Evolutionary conservation across 1,140 invertebrate genomes (phyloP), one percentile per base, ranked within the genome.

Genomic region (Drosophila pandora): DNA sequence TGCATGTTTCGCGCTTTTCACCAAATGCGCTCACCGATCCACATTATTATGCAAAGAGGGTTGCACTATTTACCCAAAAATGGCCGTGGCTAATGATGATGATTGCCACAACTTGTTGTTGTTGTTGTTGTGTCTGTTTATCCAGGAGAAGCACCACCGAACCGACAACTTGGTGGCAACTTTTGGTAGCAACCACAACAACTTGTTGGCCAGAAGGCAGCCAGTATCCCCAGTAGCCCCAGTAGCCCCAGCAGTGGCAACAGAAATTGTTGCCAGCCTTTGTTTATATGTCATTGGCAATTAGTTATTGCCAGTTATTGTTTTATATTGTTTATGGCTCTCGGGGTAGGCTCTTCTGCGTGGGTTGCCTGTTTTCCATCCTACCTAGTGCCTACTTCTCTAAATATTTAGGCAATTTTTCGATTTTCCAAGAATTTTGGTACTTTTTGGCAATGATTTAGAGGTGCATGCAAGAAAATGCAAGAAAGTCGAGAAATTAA

Each of bases 41-140:
- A 89, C 83, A 88, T 88, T 88, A 88, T 88, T 88, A 88, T 88
- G 84, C 83, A 88, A 88, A 88, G 83, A 88, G 83, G 83, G 84
- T 89, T 88, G 83, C 83, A 88, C 83, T 88, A 88, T 89, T 88
- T 88, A 88, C 83, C 83, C 83, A 88, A 88, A 88, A 88, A 88
- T 83, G 83, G 83, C 84, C 79, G 76, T 79, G 68, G 79, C 83
- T 88, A 88, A 88, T 88, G 83, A 88, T 88, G 83, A 88, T 88
- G 83, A 88, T 88, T 88, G 83, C 43, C 43, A 71, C 53, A 43
- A 49, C 43, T 47, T 21, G 43, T 12, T 47, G 21, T 22, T 21
- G 39, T 45, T 45, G 0, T 21, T 21, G 7, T 22, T 45, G 12
- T 41, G n/a, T 13, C n/a, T 45, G 7, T 22, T 47, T 22, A 22